Evolutionary conservation across 2,888 invertebrate genomes (phyloP), one percentile per base, ranked within the genome.

Genomic region (Aporophyla nigra): DNA sequence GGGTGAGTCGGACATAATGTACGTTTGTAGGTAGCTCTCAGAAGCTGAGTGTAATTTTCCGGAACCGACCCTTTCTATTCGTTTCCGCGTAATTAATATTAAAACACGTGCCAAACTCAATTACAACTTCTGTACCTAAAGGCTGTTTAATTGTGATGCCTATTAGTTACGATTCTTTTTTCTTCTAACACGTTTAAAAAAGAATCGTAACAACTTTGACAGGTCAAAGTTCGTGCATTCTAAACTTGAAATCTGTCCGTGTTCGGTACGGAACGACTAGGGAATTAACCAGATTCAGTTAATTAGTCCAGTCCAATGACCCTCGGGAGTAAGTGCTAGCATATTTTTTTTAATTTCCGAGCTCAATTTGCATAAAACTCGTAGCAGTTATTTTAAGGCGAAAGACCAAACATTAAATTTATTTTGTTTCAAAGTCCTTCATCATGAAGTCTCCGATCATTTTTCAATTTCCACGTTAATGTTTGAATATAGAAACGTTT

Each of bases 81-180:
- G 73, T 78, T 86, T 79, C 66, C 72, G 33, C n/a, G 66, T 81
- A 85, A 83, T 86, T 83, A 86, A 75, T 79, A 81, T 81, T 75
- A 63, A 71, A 78, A 83, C 83, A 74, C 73, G 80, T 76, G 53
- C 72, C 68, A 61, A 69, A 81, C 70, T 77, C 69, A 78, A 80
- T 86, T 61, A 72, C 46, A 79, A 76, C 76, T 82, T 79, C 54
- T 43, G 61, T 33, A 40, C 56, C 16, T 12, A 69, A 56, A 74
- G 61, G 59, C 72, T 73, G 70, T 68, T 68, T 75, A 73, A 68
- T 83, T 73, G 63, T n/a, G 53, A 65, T 68, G 71, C 70, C n/a
- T 61, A 70, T 67, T 69, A 63, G 73, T 71, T 62, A 53, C 4
- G 27, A 69, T 53, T 0, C 71, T n/a, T 69, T 76, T 71, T 82